Base-by-base conservation (phyloP, 1,140 invertebrate species). In the Drosophila burlai region DNA sequence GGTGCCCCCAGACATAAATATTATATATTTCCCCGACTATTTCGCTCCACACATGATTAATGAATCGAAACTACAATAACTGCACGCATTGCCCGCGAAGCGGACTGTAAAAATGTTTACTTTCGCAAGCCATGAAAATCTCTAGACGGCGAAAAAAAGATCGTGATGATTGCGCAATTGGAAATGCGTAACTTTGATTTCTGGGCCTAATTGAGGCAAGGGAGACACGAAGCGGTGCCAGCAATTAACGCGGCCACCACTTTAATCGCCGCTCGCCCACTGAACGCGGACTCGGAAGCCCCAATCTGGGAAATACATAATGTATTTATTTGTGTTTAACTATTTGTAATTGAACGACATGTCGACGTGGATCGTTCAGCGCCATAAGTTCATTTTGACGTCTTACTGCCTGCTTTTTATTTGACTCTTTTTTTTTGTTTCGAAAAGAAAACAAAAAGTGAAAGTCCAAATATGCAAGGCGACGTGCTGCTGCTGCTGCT, bases 391-490 rank as follows among this genome's bases (percentile, higher is more conserved):
- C 47, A 74, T 83, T 82, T 82, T 77, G 49, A 72, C 69, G 69
- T 63, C 24, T 63, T 65, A 34, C 60, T 62, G 54, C 15, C 29
- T 31, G 13, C 31, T 29, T 36, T 72, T 59, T 38, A 18, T 57
- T 50, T 57, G 58, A 52, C 47, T 55, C 10, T 66, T 46, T 73
- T 47, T 45, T 77, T 73, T 47, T 46, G 10, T 24, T 54, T 64
- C 11, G 24, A 69, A 85, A 87, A 87, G 65, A 87, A 87, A 84
- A 87, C 61, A 83, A 87, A 83, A 89, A 89, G 84, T 89, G 84
- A 89, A 89, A 89, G 84, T 82, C 79, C 78, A 85, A 86, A 86
- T 81, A 86, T 76, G 81, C 81, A 83, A 59, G 71, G 55, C 63
- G 43, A 66, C 50, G 65, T 50, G 67, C 66, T 73, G 57, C 77